Conservation (phyloP, 1,140 invertebrate genomes). For the Bathynomus jamesi region DNA sequence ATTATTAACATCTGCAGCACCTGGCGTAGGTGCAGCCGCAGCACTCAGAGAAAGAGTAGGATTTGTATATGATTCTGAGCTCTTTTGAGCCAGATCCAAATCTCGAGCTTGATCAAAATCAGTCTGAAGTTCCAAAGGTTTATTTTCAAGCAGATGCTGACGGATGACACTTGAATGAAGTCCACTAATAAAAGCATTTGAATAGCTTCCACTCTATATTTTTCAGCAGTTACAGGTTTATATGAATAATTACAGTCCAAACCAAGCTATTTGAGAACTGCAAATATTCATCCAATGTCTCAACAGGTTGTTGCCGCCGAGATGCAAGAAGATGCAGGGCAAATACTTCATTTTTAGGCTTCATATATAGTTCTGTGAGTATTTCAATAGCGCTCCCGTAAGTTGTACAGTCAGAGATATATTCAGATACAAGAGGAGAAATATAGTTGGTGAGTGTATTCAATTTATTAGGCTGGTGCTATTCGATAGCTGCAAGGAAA, state of each 20-base stretch:
- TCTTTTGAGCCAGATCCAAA: background rate
- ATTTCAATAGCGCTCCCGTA: background rate
- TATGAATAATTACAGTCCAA: background rate
- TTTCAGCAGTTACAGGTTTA: background rate
- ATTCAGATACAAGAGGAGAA: too few species aligned
- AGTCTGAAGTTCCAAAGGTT: background rate
- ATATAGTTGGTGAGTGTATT: background rate
- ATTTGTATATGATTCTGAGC: too few species aligned
- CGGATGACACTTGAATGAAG: background rate
- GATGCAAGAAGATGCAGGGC: background rate
- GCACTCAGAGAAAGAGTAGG: too few species aligned
- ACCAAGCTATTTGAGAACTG: background rate
- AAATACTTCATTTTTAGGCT: slow-evolving; percentile 7
- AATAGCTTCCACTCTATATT: background rate
- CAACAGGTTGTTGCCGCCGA: background rate
- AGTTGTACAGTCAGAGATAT: background rate
- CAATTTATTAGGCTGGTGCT: background rate
- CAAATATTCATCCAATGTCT: background rate
- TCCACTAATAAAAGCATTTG: background rate
- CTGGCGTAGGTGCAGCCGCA: too few species aligned
- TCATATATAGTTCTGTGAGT: background rate
- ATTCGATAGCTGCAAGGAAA: too few species aligned
- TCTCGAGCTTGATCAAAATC: background rate
- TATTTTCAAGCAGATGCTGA: background rate
- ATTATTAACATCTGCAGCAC: too few species aligned